Percentiles rank a stretch among this genome's conserved stretches.
These are phyloP conservation scores for Magallana gigas DNA, from an alignment of 1,140 invertebrate species.

Conservation along the genomic window DNA sequence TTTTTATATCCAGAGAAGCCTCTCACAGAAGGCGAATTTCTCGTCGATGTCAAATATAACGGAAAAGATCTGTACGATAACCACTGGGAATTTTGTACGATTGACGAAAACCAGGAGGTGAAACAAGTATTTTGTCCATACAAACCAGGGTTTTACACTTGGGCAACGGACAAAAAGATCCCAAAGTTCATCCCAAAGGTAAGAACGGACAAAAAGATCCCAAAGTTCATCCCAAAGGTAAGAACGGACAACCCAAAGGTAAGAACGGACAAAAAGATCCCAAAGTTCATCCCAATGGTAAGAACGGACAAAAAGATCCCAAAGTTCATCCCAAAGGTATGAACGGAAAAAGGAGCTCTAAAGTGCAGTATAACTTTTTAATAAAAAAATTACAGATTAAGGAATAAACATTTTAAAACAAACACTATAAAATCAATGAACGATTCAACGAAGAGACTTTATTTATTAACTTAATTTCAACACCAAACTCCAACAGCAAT, in stretches of 20 bases:
- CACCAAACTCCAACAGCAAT: background rate
- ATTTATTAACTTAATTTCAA: background rate
- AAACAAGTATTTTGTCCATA: conserved; percentile 68
- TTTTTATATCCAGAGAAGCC: conserved; percentile 53
- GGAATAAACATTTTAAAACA: background rate
- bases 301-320: background rate
- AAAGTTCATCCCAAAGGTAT: background rate
- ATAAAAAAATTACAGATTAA: too few relatives aligned
- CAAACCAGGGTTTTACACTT: conserved; percentile 49
- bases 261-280: conserved; percentile 66
- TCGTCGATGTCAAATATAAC: conserved; percentile 68
- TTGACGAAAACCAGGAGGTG: conserved; percentile 59
- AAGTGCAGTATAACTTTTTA: conserved; percentile 51
- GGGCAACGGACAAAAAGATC: conserved; percentile 66
- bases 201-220: background rate
- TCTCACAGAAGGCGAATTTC: conserved; percentile 62
- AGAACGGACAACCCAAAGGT: conserved; percentile 48
- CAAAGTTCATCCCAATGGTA: conserved; percentile 70
- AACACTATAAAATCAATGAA: background rate
- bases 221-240: background rate
- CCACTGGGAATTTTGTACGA: conserved; percentile 71
- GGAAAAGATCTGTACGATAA: conserved; percentile 71
- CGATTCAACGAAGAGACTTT: background rate
- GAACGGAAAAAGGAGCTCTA: conserved; percentile 66
- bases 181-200: conserved; percentile 71